These are phyloP conservation scores for Labeo rohita DNA, from an alignment of 2,113 vertebrate species.

Conservation along the genomic window DNA sequence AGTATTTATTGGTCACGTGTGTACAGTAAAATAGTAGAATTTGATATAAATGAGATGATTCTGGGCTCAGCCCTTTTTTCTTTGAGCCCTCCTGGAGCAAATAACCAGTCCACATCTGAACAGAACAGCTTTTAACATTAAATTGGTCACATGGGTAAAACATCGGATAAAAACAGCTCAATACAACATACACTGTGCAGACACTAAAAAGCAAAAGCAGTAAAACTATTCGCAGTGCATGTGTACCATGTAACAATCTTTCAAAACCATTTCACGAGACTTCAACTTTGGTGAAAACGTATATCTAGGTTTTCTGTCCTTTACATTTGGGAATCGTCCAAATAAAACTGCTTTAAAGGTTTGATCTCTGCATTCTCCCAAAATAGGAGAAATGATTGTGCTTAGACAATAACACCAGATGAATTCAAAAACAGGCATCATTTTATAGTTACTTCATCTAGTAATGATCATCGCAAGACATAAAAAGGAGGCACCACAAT, in stretches of 20 bases:
- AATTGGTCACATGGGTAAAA: slow-evolving; percentile 51
- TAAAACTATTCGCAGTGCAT: slow-evolving; percentile 41
- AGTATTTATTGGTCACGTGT: slow-evolving; percentile 56
- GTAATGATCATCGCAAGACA: slow-evolving; percentile 43
- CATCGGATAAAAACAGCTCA: neutral
- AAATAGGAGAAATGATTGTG: slow-evolving; percentile 31
- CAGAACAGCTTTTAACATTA: slow-evolving; percentile 26
- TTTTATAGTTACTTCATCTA: slow-evolving; percentile 39
- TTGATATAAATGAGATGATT: slow-evolving; percentile 40
- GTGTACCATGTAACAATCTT: slow-evolving; percentile 41
- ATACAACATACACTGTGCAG: slow-evolving; percentile 17
- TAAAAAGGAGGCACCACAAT: slow-evolving; percentile 37
- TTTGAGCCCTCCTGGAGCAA: slow-evolving; percentile 39
- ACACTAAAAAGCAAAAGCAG: slow-evolving; percentile 15
- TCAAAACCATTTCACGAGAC: slow-evolving; percentile 21
- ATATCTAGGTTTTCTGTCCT: neutral
- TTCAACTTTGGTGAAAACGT: slow-evolving; percentile 55
- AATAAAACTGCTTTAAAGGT: neutral
- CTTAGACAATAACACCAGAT: slow-evolving; percentile 6
- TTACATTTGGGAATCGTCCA: neutral
- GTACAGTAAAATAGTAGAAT: slow-evolving; percentile 46
- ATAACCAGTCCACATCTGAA: slow-evolving; percentile 19
- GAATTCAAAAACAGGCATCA: neutral
- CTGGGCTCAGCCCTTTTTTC: slow-evolving; percentile 43
- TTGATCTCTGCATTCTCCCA: neutral